These are phyloP conservation scores for Chamaetylas fuelleborni DNA, from an alignment of 2,113 vertebrate species.

Conservation along the genomic window DNA sequence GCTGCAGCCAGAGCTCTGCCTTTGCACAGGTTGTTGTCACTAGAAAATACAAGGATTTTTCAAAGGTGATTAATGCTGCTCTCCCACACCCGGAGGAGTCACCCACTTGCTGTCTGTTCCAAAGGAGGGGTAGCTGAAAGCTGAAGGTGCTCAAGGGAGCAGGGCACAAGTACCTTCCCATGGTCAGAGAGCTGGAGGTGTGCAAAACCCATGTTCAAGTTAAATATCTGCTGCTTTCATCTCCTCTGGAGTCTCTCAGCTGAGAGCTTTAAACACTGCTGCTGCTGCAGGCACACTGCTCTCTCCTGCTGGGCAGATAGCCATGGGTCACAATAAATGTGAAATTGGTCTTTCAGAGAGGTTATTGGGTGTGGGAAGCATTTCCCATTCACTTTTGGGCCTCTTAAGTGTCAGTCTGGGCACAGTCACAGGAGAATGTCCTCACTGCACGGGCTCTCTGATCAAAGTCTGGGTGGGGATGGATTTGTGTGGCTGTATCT, in stretches of 20 bases:
- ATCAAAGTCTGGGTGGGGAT: neutral
- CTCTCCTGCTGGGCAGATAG: neutral
- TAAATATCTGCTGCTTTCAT: neutral
- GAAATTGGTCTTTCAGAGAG: neutral
- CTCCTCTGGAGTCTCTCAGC: neutral
- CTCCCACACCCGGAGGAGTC: neutral
- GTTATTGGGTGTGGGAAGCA: neutral
- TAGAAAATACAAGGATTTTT: neutral
- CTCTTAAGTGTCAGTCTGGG: neutral
- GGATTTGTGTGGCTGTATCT: neutral
- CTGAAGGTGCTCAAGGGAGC: neutral
- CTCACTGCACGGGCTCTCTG: neutral
- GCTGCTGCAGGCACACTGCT: neutral
- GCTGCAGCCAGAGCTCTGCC: neutral
- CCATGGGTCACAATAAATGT: neutral
- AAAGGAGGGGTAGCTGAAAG: neutral
- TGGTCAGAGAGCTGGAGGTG: neutral
- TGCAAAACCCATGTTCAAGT: fast-evolving
- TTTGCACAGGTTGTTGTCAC: neutral
- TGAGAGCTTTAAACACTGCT: neutral
- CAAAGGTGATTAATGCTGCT: neutral
- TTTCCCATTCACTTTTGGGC: neutral
- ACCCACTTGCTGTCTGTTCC: fast-evolving
- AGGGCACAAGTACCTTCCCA: fast-evolving
- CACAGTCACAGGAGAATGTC: neutral